Conservation (phyloP, 1,140 invertebrate genomes). For the Araneus ventricosus region DNA sequence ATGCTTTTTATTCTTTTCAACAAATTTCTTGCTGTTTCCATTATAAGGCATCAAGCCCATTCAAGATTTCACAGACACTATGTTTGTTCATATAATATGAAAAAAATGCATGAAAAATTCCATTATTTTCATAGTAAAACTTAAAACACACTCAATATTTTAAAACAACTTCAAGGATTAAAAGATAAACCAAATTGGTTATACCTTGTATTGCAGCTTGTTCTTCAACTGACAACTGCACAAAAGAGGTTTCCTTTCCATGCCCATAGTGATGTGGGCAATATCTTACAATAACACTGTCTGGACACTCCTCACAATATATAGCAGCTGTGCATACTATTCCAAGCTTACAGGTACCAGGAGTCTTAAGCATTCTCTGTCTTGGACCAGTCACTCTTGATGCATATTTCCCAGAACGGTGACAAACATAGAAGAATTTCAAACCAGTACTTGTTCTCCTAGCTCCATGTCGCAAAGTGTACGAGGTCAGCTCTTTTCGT, state of each 20-base stretch:
- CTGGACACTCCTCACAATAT: slow-evolving; percentile 6
- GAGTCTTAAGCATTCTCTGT: slow-evolving; percentile 2
- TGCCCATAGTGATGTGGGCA: slow-evolving; percentile 61
- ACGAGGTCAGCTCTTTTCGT: slow-evolving; percentile 4
- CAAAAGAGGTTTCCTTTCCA: slow-evolving; percentile 60
- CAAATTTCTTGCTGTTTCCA: no score
- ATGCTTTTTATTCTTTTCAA: no score
- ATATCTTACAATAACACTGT: slow-evolving; percentile 19
- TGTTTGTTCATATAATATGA: no score
- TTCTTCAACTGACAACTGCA: slow-evolving; percentile 37
- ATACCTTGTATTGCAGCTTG: slow-evolving; percentile 60
- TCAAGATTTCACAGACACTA: no score
- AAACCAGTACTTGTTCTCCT: neutral
- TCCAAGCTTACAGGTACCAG: slow-evolving; percentile 37
- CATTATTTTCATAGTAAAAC: no score
- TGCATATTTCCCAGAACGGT: slow-evolving; percentile 44
- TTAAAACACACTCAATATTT: no score
- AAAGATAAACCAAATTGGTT: no score
- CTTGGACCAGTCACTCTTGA: neutral
- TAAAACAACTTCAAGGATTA: no score
- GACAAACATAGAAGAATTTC: slow-evolving; percentile 49
- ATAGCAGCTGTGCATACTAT: slow-evolving; percentile 54
- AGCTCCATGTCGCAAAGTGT: slow-evolving; percentile 11
- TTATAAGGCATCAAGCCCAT: no score
- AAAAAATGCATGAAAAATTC: no score